Conservation (phyloP, 2,113 vertebrate genomes). For the Thoracochromis brauschi region DNA sequence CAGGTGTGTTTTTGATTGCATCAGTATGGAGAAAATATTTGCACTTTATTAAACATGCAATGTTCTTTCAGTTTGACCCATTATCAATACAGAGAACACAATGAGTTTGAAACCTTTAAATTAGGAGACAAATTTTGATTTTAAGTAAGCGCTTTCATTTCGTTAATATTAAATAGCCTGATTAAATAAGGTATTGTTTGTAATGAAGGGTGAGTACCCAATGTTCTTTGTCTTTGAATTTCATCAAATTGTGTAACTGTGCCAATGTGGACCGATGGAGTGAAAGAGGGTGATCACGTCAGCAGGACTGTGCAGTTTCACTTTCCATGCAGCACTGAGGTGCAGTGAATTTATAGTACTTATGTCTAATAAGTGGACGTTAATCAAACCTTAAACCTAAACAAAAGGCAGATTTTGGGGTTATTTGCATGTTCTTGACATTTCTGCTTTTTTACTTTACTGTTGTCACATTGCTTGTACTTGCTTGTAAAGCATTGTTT, state of each 20-base stretch:
- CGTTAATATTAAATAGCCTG: background rate
- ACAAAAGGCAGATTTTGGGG: background rate
- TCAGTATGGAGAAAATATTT: background rate
- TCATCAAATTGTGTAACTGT: background rate
- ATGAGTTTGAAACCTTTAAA: background rate
- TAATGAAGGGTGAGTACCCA: background rate
- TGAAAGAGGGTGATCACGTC: conserved; percentile 1
- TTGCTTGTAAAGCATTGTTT: background rate
- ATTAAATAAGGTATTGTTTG: background rate
- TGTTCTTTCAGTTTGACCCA: background rate
- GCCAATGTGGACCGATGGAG: background rate
- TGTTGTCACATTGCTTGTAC: background rate
- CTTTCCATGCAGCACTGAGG: background rate
- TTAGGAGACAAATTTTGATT: background rate
- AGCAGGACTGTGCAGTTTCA: conserved; percentile 23
- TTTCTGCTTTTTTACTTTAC: background rate
- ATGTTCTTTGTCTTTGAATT: background rate
- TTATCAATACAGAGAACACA: background rate
- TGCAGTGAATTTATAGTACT: background rate
- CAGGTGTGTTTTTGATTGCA: background rate
- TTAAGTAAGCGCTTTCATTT: background rate
- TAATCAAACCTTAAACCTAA: background rate
- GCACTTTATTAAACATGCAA: conserved; percentile 6
- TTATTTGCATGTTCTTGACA: background rate
- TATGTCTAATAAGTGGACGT: background rate